phyloP scores from a whole-genome alignment of 2,113 vertebrate species.

The Petrocephalus microphthalmus region DNA sequence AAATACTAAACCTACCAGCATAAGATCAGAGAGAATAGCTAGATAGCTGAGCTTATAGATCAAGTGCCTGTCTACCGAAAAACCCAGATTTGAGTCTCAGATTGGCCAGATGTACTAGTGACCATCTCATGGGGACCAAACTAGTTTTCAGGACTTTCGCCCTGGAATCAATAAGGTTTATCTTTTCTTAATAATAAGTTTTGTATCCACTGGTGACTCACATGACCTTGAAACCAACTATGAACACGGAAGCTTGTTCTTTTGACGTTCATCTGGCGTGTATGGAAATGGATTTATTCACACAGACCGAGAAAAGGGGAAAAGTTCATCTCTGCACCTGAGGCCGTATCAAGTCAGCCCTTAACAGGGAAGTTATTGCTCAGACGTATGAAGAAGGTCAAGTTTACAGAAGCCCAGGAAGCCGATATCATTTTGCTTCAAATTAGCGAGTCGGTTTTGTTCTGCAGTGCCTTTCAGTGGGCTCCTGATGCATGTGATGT shows the following conservation, averaged over 20 bases:
- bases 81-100: not conserved
- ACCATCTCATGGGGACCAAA: not conserved
- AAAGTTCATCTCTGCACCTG: not conserved
- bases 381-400: not conserved
- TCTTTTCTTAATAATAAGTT: not conserved
- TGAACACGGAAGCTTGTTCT: not conserved
- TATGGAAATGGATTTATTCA: not conserved
- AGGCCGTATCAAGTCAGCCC: not conserved
- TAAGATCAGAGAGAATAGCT: not conserved
- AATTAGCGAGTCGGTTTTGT: not conserved
- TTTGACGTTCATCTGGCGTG: not conserved
- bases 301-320: not conserved
- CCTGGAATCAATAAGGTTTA: not conserved
- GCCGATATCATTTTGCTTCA: not conserved
- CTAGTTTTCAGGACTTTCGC: not conserved
- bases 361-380: not conserved
- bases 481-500: not conserved
- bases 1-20: not conserved
- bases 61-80: not conserved
- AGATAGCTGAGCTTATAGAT: not conserved
- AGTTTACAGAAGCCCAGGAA: not conserved
- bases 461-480: not conserved
- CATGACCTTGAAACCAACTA: not conserved
- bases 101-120: not conserved
- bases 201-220: not conserved